A percentile compares a stretch with the other conserved stretches of the same genome.
phyloP scores from a whole-genome alignment of 2,113 vertebrate genomes.

The Columba livia region DNA sequence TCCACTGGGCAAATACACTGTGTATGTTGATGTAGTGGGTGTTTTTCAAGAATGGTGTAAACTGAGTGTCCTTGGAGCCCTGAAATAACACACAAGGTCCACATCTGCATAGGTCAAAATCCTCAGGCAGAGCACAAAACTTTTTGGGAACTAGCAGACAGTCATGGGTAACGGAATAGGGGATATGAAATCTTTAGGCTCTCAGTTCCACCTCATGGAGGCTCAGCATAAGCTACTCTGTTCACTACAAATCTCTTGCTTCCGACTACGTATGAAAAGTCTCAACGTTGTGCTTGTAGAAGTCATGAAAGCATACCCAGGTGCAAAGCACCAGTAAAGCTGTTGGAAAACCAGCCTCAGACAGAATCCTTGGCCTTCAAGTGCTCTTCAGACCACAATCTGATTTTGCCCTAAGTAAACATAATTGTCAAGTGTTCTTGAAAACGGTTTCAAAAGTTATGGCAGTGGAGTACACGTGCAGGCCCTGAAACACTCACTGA shows the following conservation, averaged over 20 bases:
- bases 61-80: neutral
- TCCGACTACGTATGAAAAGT: neutral
- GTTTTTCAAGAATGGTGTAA: neutral
- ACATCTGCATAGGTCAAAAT: neutral
- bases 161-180: neutral
- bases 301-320: neutral
- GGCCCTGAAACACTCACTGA: neutral
- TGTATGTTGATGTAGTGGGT: neutral
- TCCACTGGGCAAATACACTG: neutral
- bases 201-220: neutral
- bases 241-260: neutral
- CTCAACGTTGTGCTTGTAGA: neutral
- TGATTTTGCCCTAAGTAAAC: neutral
- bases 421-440: neutral
- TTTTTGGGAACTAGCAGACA: neutral
- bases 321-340: neutral
- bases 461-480: neutral
- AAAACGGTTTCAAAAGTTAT: neutral
- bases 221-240: neutral
- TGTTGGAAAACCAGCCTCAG: neutral
- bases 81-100: neutral
- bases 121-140: neutral
- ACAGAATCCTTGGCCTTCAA: neutral
- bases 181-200: neutral
- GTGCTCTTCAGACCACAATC: neutral